Conservation (phyloP, 2,113 vertebrate genomes). For the Salvator merianae region DNA sequence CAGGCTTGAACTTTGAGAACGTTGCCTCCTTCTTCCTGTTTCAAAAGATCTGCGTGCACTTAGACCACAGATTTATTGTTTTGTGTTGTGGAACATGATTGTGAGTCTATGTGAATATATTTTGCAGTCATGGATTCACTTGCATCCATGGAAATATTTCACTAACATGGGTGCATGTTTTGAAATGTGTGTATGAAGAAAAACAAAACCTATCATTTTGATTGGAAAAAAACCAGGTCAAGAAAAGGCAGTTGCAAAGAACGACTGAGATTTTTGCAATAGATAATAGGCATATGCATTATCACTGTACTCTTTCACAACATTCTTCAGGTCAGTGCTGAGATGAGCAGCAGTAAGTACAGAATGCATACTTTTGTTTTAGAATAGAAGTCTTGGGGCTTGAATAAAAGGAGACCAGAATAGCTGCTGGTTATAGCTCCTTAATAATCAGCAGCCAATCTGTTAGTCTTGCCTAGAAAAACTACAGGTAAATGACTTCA, state of each 20-base stretch:
- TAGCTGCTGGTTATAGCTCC: too few relatives aligned
- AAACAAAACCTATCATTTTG: neutral
- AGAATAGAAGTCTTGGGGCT: neutral
- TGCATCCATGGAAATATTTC: neutral
- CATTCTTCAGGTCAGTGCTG: neutral
- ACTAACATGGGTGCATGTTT: constrained; percentile 13
- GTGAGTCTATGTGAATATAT: neutral
- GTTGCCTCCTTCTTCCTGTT: constrained; percentile 19
- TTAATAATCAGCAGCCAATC: neutral
- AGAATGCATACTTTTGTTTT: neutral
- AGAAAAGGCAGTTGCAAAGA: neutral
- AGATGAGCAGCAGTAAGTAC: neutral
- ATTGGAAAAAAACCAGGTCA: too few relatives aligned
- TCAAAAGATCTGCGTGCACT: neutral
- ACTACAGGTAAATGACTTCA: neutral
- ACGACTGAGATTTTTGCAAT: neutral
- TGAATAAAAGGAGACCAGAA: neutral
- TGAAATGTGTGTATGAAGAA: neutral
- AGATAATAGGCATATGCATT: neutral
- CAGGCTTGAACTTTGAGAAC: constrained; percentile 17
- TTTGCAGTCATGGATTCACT: constrained; percentile 21
- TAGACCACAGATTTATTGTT: neutral
- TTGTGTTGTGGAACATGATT: neutral
- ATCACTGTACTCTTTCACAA: neutral
- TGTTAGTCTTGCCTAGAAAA: neutral